These are phyloP conservation scores for Nibea albiflora DNA, from an alignment of 2,113 vertebrate species.

Conservation along the genomic window DNA sequence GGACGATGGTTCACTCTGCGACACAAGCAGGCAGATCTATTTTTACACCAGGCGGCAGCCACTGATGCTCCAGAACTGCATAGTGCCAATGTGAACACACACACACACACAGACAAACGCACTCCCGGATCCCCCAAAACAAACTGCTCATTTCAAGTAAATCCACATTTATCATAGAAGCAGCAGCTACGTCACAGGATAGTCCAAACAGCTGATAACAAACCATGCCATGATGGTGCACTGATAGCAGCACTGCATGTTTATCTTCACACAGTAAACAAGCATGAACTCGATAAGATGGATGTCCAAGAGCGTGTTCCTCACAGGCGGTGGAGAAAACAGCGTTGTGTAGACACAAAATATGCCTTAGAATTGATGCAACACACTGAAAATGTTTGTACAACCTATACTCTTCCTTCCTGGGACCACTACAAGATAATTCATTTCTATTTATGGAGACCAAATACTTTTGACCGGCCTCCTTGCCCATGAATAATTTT, in stretches of 20 bases:
- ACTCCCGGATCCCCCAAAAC: background rate
- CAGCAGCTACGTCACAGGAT: background rate
- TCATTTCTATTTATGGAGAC: too few relatives aligned
- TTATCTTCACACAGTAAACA: conserved; percentile 22
- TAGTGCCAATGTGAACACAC: conserved; percentile 36
- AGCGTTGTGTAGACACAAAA: too few relatives aligned
- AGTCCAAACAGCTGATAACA: conserved; percentile 12
- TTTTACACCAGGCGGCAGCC: conserved; percentile 41
- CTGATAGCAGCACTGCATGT: conserved; percentile 2
- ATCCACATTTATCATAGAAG: conserved; percentile 1
- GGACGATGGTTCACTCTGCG: background rate
- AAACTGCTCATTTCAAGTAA: conserved; percentile 9
- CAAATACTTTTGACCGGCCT: too few relatives aligned
- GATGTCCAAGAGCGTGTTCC: background rate
- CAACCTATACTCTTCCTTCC: too few relatives aligned
- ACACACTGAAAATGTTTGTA: background rate
- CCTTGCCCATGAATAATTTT: too few relatives aligned
- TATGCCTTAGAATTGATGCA: too few relatives aligned
- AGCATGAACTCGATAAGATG: background rate
- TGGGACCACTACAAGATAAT: too few relatives aligned
- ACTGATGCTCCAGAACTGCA: conserved; percentile 31
- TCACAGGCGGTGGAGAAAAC: background rate
- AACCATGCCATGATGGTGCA: conserved; percentile 7
- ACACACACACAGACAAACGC: conserved; percentile 19
- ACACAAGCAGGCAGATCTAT: conserved; percentile 6